phyloP scores from a whole-genome alignment of 2,113 vertebrate genomes.

The Caretta caretta region DNA sequence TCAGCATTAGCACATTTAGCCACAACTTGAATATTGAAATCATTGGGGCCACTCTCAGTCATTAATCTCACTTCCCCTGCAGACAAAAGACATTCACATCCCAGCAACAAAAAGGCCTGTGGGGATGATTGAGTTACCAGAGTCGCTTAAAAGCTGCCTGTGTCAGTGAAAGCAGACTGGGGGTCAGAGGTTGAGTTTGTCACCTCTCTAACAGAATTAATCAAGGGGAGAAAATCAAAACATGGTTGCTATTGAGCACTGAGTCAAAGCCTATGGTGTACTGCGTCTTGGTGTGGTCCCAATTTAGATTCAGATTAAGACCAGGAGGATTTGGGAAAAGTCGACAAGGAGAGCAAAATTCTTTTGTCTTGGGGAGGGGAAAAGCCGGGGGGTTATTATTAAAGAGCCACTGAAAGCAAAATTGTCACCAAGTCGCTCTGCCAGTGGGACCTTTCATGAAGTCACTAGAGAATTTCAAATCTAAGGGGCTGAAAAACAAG shows the following conservation, averaged over 20 bases:
- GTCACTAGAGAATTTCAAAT: neutral
- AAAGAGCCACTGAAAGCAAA: neutral
- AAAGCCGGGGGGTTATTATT: neutral
- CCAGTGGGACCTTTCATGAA: neutral
- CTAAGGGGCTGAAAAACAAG: neutral
- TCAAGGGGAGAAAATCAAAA: slow-evolving; percentile 46
- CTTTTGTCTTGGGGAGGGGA: neutral
- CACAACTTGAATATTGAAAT: neutral
- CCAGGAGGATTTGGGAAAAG: neutral
- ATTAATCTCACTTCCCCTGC: slow-evolving; percentile 33
- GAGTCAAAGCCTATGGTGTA: neutral
- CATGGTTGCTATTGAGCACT: slow-evolving; percentile 6
- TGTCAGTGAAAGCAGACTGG: neutral
- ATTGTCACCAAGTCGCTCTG: neutral
- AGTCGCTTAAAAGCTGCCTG: slow-evolving; percentile 43
- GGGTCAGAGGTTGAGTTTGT: slow-evolving; percentile 59
- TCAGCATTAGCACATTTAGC: neutral
- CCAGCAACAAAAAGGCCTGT: slow-evolving; percentile 30
- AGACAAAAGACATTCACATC: slow-evolving; percentile 5
- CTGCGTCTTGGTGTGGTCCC: slow-evolving; percentile 15
- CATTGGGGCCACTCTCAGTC: neutral
- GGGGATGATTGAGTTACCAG: slow-evolving; percentile 25
- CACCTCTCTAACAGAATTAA: slow-evolving; percentile 62
- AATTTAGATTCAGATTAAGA: neutral
- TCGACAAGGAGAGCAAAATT: neutral